Base-by-base conservation (phyloP, 2,113 vertebrate genomes). In the Psettodes erumei region DNA sequence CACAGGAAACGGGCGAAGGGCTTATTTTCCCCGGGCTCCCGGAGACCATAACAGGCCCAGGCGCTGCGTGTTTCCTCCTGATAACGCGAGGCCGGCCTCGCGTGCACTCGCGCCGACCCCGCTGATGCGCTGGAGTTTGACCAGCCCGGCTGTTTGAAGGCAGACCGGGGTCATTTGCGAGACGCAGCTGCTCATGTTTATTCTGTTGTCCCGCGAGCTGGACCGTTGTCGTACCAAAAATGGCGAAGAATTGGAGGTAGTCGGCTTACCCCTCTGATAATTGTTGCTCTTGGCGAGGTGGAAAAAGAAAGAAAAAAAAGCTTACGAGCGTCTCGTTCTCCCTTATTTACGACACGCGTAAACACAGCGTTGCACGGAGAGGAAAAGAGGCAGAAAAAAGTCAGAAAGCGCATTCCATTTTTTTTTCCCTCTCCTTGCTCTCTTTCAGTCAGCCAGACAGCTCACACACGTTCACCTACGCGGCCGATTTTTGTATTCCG, bases 61-160 rank as follows among this genome's bases (percentile, higher is more conserved):
- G 16, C 71, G 1, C 71, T 38, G 55, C 59, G 82, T 90, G 89
- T 89, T 91, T 91, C 87, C 90, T 86, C 82, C 42, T 88, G 90
- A 90, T 89, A 89, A 88, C 25, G 23, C 71, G 66, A 61, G 21
- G 42, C 43, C 13, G 10, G 67, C 59, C n/a, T 72, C 75, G 19
- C 61, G 50, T 55, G 54, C 8, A 42, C 74, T 65, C 74, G 33
- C 65, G 5, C 18, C 27, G 27, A 64, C 50, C 33, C n/a, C 58
- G 21, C 19, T 58, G 16, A 35, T 23, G 40, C 40, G 3, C 51
- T 18, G 5, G 6, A 67, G 21, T 61, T 30, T 5, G 2, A 42
- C 37, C 30, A 43, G 7, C 8, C 0, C 4, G 21, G 43, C 23
- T 43, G 23, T 54, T 56, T 40, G 7, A 37, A 23, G 43, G 13